Conservation (phyloP, 2,888 invertebrate species). For the Tigriopus californicus region DNA sequence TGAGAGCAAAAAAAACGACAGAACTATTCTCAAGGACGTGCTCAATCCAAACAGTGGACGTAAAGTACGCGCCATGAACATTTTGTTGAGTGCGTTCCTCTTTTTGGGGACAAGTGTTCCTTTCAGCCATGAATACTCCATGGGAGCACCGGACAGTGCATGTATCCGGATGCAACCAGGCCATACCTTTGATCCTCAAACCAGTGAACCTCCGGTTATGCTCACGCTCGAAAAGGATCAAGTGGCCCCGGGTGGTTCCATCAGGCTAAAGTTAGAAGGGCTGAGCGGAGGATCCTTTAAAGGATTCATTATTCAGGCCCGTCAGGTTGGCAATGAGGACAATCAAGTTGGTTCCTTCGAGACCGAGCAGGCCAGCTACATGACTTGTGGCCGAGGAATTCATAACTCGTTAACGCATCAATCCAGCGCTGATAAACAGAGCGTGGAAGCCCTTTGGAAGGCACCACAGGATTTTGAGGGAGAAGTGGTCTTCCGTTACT, state of each 20-base stretch:
- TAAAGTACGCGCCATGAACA: no score
- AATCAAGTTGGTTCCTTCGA: background rate
- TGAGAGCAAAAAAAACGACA: no score
- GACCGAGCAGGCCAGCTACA: constrained; percentile 6
- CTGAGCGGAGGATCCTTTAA: background rate
- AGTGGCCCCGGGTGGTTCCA: background rate
- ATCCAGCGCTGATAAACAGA: background rate
- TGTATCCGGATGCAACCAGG: background rate
- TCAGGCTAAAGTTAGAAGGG: background rate
- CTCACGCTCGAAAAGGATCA: background rate
- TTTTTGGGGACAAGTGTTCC: background rate
- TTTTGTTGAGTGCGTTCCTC: no score
- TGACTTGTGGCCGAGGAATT: constrained; percentile 13
- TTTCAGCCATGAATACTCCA: background rate
- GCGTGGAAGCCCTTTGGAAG: background rate
- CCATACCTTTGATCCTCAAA: background rate
- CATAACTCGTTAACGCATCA: constrained; percentile 11
- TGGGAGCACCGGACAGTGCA: constrained; percentile 1
- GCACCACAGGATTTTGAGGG: constrained; percentile 4
- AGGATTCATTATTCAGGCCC: constrained; percentile 11
- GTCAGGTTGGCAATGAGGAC: background rate
- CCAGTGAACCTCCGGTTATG: background rate
- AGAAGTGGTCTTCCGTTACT: background rate
- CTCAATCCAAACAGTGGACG: no score
- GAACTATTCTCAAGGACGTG: no score